These are phyloP conservation scores for Meloidogyne hapla DNA, from an alignment of 1,140 invertebrate species.

Conservation along the genomic window DNA sequence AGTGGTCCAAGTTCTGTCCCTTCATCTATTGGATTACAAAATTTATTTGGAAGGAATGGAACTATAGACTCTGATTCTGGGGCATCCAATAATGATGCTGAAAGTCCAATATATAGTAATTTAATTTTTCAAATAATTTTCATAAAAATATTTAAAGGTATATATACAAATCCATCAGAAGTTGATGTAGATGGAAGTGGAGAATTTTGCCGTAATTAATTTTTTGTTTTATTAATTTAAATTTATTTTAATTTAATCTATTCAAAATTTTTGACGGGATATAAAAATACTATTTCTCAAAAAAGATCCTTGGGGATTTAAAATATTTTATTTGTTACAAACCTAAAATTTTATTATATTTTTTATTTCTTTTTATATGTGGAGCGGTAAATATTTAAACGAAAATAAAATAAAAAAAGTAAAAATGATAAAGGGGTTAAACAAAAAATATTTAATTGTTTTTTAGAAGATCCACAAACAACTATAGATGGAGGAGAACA, in stretches of 20 bases:
- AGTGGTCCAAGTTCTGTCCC: slow-evolving; percentile 16
- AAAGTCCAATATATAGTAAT: slow-evolving; percentile 56
- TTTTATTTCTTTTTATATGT: no score
- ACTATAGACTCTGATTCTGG: slow-evolving; percentile 57
- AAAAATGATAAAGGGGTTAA: no score
- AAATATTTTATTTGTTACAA: no score
- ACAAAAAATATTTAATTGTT: not conserved
- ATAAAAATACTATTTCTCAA: no score
- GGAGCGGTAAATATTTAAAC: no score
- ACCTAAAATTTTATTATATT: no score
- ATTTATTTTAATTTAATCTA: not conserved
- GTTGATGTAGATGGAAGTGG: not conserved
- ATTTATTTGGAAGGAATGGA: slow-evolving; percentile 25
- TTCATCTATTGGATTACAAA: not conserved
- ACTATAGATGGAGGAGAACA: not conserved
- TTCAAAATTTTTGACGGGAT: no score
- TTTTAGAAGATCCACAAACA: not conserved
- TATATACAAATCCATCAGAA: not conserved
- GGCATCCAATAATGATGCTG: slow-evolving; percentile 49
- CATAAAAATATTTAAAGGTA: not conserved
- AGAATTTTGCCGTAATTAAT: not conserved
- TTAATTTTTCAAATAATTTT: no score
- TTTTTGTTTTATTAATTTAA: no score
- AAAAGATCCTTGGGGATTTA: no score
- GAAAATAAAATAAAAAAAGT: no score